A percentile compares a stretch with the other conserved stretches of the same genome.
Evolutionary conservation across 1,140 invertebrate species (phyloP).

Genomic region (Papilio dardanus): DNA sequence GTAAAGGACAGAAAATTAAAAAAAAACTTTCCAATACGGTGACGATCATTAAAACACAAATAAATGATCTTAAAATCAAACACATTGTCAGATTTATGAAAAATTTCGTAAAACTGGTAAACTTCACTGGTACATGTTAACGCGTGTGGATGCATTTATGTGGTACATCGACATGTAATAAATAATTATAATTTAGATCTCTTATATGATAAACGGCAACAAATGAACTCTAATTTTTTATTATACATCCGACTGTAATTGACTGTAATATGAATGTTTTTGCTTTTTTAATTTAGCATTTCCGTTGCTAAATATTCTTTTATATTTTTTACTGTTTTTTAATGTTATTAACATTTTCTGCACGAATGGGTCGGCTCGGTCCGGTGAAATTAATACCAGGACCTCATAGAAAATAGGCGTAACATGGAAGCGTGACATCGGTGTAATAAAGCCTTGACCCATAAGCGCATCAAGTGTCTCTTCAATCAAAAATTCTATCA

Average conservation of each 20-base stretch:
- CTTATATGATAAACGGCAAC: not conserved
- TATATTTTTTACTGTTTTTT: too few species aligned
- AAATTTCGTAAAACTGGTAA: not conserved
- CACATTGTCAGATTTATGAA: slow-evolving; percentile 6
- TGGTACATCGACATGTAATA: not conserved
- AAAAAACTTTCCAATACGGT: slow-evolving; percentile 25
- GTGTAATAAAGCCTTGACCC: too few species aligned
- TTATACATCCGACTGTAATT: not conserved
- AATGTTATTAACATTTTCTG: too few species aligned
- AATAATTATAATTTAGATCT: slow-evolving; percentile 7
- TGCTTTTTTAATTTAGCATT: not conserved
- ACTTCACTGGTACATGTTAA: not conserved
- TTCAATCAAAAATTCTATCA: too few species aligned
- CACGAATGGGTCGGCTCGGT: too few species aligned
- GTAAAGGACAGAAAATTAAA: not conserved
- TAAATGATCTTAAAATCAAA: not conserved
- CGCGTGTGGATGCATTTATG: not conserved
- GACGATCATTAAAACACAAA: not conserved
- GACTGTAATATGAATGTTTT: not conserved
- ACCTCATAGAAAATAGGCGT: too few species aligned
- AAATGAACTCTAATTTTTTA: not conserved
- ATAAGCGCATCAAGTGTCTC: too few species aligned
- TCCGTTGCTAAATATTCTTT: not conserved
- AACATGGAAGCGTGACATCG: too few species aligned
- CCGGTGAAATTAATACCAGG: too few species aligned